Evolutionary conservation across 2,888 invertebrate species (phyloP).

Genomic region (Stenodema calcarata): DNA sequence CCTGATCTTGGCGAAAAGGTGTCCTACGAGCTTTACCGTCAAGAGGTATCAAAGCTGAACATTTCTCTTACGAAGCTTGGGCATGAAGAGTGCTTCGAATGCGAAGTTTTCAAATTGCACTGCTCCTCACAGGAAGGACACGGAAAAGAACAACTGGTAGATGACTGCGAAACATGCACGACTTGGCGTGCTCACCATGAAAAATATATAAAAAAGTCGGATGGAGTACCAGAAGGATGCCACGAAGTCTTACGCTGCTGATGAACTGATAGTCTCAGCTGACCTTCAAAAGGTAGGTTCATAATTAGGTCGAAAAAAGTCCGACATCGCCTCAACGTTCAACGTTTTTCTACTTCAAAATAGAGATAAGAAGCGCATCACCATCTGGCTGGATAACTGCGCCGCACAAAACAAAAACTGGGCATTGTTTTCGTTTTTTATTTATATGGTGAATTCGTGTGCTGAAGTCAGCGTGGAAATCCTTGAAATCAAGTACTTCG

Average conservation of each 20-base stretch:
- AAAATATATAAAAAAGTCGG: background rate
- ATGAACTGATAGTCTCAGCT: constrained; percentile 1
- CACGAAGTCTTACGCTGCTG: background rate
- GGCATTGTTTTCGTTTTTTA: constrained; percentile 40
- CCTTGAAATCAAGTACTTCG: no score
- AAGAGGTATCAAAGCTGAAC: constrained; percentile 47
- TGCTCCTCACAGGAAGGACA: constrained; percentile 18
- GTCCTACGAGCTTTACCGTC: constrained; percentile 55
- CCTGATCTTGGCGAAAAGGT: constrained; percentile 42
- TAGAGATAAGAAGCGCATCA: constrained; percentile 55
- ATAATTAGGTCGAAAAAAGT: constrained; percentile 57
- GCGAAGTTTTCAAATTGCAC: constrained; percentile 50
- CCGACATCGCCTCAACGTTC: constrained; percentile 57
- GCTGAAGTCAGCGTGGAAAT: background rate
- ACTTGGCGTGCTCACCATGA: constrained; percentile 21
- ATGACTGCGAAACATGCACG: constrained; percentile 13
- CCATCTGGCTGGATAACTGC: constrained; percentile 11
- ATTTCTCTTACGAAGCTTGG: constrained; percentile 55
- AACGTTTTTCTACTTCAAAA: constrained; percentile 56
- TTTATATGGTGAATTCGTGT: constrained; percentile 28
- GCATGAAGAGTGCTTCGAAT: constrained; percentile 56
- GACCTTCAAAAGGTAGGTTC: constrained; percentile 45
- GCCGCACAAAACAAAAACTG: constrained; percentile 54
- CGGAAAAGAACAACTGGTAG: background rate
- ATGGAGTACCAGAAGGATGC: background rate